These are phyloP conservation scores for Alaudala cheleensis DNA, from an alignment of 2,113 vertebrate species.

Conservation along the genomic window DNA sequence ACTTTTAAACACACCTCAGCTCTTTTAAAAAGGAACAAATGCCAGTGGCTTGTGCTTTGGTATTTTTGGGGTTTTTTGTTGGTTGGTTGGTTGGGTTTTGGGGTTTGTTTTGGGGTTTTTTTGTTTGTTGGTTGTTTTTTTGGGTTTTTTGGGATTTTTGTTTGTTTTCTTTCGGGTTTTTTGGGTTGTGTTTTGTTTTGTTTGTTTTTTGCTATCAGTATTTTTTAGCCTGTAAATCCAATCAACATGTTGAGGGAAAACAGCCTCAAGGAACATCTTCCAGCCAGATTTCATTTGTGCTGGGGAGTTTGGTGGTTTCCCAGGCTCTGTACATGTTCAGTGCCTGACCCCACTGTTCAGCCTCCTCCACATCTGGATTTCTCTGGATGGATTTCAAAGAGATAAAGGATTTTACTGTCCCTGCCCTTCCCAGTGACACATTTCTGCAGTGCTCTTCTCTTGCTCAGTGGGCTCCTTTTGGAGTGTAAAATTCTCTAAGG, in stretches of 20 bases:
- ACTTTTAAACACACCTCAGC: accelerated
- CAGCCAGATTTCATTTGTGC: background rate
- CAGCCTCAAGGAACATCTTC: background rate
- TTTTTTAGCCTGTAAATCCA: background rate
- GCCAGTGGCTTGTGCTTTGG: background rate
- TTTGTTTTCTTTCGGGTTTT: too few relatives aligned
- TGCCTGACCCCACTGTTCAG: background rate
- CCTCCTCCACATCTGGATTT: background rate
- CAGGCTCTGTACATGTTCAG: accelerated
- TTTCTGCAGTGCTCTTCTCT: background rate
- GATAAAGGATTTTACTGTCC: background rate
- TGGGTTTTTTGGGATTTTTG: too few relatives aligned
- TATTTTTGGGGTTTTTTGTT: too few relatives aligned
- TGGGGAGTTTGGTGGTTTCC: background rate
- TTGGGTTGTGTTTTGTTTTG: too few relatives aligned
- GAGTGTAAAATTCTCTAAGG: background rate
- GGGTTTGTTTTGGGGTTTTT: background rate
- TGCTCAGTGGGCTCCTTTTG: background rate
- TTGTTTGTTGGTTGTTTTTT: background rate
- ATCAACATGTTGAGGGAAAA: background rate
- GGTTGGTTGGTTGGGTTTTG: too few relatives aligned
- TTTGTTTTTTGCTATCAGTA: background rate
- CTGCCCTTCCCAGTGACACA: background rate
- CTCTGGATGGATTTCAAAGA: background rate
- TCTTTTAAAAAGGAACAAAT: background rate